A percentile compares a stretch with the other conserved stretches of the same genome.
Evolutionary conservation across 2,888 invertebrate species (phyloP).

Genomic region (Ommatoiulus sabulosus): DNA sequence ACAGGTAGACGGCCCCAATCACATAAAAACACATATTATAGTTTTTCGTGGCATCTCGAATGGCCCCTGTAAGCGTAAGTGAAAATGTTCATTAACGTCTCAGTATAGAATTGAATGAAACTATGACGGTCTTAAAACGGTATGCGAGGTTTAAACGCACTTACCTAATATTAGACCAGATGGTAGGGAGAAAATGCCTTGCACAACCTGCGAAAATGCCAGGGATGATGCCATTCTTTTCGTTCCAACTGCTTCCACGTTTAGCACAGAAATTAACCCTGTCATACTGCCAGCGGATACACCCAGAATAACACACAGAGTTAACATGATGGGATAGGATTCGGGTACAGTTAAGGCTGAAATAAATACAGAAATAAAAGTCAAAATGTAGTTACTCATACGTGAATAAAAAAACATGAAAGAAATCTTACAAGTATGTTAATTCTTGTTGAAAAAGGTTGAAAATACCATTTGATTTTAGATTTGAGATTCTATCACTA

Average conservation of each 20-base stretch:
- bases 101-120: background rate
- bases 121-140: background rate
- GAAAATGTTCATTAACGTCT: too few relatives aligned
- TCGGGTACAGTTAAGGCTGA: slow-evolving; percentile 51
- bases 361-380: background rate
- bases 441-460: too few relatives aligned
- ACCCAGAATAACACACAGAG: slow-evolving; percentile 49
- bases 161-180: slow-evolving; percentile 55
- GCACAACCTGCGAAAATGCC: slow-evolving; percentile 54
- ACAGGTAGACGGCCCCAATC: slow-evolving; percentile 37
- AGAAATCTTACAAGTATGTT: background rate
- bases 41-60: slow-evolving; percentile 47
- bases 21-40: slow-evolving; percentile 54
- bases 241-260: slow-evolving; percentile 53
- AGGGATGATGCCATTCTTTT: slow-evolving; percentile 51
- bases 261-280: slow-evolving; percentile 47
- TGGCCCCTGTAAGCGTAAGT: slow-evolving; percentile 49
- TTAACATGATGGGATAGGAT: slow-evolving; percentile 51
- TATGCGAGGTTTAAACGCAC: background rate
- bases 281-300: slow-evolving; percentile 52
- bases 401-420: background rate
- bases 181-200: slow-evolving; percentile 54
- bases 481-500: too few relatives aligned
- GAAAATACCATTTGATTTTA: too few relatives aligned
- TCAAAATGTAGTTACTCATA: background rate